These are phyloP conservation scores for Acanthurus lineatus DNA, from an alignment of 2,797 vertebrate genomes.

Conservation along the genomic window DNA sequence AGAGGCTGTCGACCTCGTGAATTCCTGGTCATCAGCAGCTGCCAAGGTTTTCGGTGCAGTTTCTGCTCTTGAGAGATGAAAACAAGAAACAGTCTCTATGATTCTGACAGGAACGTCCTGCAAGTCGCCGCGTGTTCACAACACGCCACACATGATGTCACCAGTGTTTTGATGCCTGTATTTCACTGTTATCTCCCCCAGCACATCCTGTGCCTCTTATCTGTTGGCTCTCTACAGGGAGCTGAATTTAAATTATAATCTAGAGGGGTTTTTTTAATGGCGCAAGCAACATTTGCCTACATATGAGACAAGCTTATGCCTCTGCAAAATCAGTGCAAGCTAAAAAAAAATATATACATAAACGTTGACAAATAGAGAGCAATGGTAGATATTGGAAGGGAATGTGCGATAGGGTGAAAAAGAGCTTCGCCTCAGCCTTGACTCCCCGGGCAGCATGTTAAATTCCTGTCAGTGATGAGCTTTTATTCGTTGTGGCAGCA, in stretches of 20 bases:
- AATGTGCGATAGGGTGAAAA: slow-evolving; percentile 20
- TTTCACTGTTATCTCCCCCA: slow-evolving; percentile 61
- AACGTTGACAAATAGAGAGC: slow-evolving; percentile 37
- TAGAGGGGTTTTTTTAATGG: slow-evolving; percentile 57
- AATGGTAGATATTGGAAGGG: slow-evolving; percentile 33
- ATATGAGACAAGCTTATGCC: slow-evolving; percentile 18
- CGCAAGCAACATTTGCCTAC: slow-evolving; percentile 58
- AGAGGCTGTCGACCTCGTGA: not conserved
- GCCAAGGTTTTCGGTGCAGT: not conserved
- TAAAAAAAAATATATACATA: not conserved
- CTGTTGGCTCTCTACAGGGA: slow-evolving; percentile 29
- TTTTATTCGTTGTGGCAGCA: slow-evolving; percentile 78
- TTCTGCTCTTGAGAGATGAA: slow-evolving; percentile 22
- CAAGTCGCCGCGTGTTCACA: slow-evolving; percentile 48
- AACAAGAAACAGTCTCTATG: not conserved
- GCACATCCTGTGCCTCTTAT: slow-evolving; percentile 44
- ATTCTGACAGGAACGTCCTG: slow-evolving; percentile 24
- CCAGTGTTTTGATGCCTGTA: slow-evolving; percentile 56
- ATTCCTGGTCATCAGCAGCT: not conserved
- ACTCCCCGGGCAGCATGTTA: slow-evolving; percentile 55
- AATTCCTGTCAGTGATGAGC: slow-evolving; percentile 71
- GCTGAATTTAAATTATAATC: slow-evolving; percentile 53
- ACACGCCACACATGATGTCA: slow-evolving; percentile 62
- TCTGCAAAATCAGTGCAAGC: slow-evolving; percentile 25
- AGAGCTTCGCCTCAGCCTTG: slow-evolving; percentile 52